Evolutionary conservation across 2,113 vertebrate species (phyloP), one percentile per base, ranked within the genome.

Genomic region (Oplegnathus fasciatus): DNA sequence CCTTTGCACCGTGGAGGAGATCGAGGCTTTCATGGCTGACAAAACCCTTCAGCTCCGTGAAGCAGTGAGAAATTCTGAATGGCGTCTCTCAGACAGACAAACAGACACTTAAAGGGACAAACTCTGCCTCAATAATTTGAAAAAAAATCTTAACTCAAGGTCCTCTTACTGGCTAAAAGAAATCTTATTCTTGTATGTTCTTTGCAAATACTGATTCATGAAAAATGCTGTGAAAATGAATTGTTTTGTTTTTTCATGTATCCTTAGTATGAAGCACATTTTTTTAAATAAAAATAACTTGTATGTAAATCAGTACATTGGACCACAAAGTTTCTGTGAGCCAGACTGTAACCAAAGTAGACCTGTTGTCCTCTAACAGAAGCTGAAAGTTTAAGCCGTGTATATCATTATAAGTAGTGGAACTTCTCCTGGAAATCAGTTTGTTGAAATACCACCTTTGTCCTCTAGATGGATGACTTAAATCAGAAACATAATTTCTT

Each of bases 1-100:
- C 52, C 98, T 98, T 0, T 97, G 98, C n/a, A 98, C 97, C 0
- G 97, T 98, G 82, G 96, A 98, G 37, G 98, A 99, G 65, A 97
- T 99, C 0, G 98, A 99, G 90, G 96, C 96, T 0, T n/a, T n/a
- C n/a, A n/a, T n/a, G n/a, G n/a, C n/a, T n/a, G n/a, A n/a, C n/a
- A n/a, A n/a, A n/a, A n/a, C n/a, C n/a, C n/a, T n/a, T n/a, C n/a
- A n/a, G n/a, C n/a, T n/a, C n/a, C n/a, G n/a, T n/a, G n/a, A n/a
- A n/a, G n/a, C n/a, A n/a, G n/a, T n/a, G n/a, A n/a, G n/a, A n/a
- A n/a, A n/a, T n/a, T n/a, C n/a, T n/a, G n/a, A n/a, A n/a, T n/a
- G n/a, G n/a, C n/a, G n/a, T n/a, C n/a, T n/a, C n/a, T n/a, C n/a
- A n/a, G n/a, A n/a, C n/a, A n/a, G n/a, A n/a, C n/a, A n/a, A n/a